phyloP scores from a whole-genome alignment of 2,888 invertebrate species.

The Drosophila ustulata region DNA sequence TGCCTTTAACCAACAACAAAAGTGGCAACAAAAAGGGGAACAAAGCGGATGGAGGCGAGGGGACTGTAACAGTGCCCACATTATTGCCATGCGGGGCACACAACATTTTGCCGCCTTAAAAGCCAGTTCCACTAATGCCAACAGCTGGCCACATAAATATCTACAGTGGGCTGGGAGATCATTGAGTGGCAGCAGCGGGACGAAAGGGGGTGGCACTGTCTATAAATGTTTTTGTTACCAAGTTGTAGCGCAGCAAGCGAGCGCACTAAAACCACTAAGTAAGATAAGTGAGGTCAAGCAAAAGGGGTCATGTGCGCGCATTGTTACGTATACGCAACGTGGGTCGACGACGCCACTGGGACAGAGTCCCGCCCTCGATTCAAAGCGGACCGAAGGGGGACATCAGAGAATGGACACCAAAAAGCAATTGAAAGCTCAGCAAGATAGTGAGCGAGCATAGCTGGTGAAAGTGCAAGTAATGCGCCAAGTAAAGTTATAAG shows the following conservation, averaged over 20 bases:
- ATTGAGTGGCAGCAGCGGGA: slow-evolving; percentile 3
- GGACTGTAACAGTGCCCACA: slow-evolving; percentile 38
- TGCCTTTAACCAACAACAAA: slow-evolving; percentile 62
- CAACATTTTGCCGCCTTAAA: slow-evolving; percentile 67
- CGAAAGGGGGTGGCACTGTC: slow-evolving; percentile 28
- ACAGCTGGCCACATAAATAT: slow-evolving; percentile 80
- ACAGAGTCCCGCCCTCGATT: slow-evolving; percentile 18
- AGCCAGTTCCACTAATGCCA: slow-evolving; percentile 79
- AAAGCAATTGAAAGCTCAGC: slow-evolving; percentile 44
- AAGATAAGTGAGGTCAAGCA: slow-evolving; percentile 82
- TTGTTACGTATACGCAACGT: slow-evolving; percentile 58
- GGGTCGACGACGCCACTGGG: slow-evolving; percentile 19
- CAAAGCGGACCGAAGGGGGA: neutral
- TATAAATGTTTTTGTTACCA: slow-evolving; percentile 69
- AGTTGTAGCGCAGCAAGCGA: slow-evolving; percentile 52
- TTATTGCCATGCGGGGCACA: slow-evolving; percentile 69
- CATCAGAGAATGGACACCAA: slow-evolving; percentile 34
- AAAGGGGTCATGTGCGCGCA: slow-evolving; percentile 80
- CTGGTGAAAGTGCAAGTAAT: slow-evolving; percentile 38
- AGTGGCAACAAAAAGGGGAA: slow-evolving; percentile 40
- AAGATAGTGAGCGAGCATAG: slow-evolving; percentile 30
- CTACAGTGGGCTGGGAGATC: slow-evolving; percentile 33
- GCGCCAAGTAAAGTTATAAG: slow-evolving; percentile 37
- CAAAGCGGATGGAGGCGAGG: neutral
- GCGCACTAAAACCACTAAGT: slow-evolving; percentile 77